A percentile compares a stretch with the other conserved stretches of the same genome.
These are phyloP conservation scores for Halictus ligatus DNA, from an alignment of 2,888 invertebrate genomes.

Conservation along the genomic window DNA sequence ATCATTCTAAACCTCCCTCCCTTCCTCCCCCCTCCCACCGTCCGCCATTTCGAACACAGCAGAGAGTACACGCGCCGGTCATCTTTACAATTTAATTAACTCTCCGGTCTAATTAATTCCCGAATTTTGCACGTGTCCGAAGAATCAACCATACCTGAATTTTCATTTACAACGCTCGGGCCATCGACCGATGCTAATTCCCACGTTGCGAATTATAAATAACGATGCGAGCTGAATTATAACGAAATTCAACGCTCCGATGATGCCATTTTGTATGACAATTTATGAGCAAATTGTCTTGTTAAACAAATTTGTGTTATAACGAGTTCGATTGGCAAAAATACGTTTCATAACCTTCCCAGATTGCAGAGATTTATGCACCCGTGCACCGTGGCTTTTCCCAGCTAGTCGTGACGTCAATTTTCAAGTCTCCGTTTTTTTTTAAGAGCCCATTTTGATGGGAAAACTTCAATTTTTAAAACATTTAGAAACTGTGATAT, in stretches of 20 bases:
- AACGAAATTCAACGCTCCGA: neutral
- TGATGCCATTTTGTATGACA: neutral
- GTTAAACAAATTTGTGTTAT: too few species aligned
- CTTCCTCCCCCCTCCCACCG: neutral
- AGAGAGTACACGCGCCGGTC: neutral
- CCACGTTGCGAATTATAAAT: neutral
- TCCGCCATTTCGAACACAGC: neutral
- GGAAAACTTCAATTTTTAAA: too few species aligned
- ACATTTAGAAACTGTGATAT: too few species aligned
- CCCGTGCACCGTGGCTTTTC: too few species aligned
- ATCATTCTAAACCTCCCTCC: neutral
- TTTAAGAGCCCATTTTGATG: too few species aligned
- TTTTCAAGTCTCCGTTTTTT: too few species aligned
- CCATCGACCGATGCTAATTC: neutral
- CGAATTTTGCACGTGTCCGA: neutral
- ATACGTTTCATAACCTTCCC: too few species aligned
- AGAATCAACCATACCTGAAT: neutral
- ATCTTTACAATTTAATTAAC: constrained; percentile 4
- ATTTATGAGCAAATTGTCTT: neutral
- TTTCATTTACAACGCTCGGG: neutral
- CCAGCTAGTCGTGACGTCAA: too few species aligned
- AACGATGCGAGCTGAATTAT: neutral
- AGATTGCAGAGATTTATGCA: too few species aligned
- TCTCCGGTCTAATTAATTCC: neutral
- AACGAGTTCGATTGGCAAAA: too few species aligned